Conservation (phyloP, 2,888 invertebrate genomes). For the Frankliniella fusca region DNA sequence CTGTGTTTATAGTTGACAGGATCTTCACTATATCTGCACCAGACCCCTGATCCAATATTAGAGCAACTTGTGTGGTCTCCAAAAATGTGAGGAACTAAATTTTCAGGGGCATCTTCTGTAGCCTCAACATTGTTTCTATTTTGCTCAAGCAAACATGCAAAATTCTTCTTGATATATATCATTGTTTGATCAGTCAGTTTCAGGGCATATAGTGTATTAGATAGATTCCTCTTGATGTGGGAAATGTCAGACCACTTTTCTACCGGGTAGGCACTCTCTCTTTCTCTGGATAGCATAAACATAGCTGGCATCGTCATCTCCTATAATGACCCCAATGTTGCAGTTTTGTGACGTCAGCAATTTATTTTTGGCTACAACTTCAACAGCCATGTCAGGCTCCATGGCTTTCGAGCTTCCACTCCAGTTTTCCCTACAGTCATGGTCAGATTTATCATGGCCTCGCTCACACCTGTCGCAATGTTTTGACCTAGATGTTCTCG, state of each 20-base stretch:
- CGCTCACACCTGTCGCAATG: neutral
- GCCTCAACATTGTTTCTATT: neutral
- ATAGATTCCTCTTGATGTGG: neutral
- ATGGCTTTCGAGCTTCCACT: neutral
- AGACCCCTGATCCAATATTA: neutral
- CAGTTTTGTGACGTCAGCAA: neutral
- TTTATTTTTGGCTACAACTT: neutral
- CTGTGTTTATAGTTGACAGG: neutral
- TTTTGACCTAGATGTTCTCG: neutral
- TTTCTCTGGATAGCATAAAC: neutral
- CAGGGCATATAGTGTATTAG: neutral
- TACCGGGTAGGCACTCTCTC: neutral
- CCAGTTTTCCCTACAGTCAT: neutral
- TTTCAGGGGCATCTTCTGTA: neutral
- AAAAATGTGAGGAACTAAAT: neutral
- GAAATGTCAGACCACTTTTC: neutral
- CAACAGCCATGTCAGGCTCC: neutral
- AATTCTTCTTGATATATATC: neutral
- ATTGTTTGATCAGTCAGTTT: neutral
- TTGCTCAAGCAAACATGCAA: neutral
- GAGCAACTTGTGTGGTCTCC: neutral
- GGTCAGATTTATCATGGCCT: neutral
- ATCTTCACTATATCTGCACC: neutral
- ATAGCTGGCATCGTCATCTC: neutral
- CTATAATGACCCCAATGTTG: neutral